Evolutionary conservation across 2,113 vertebrate species (phyloP), one percentile per base, ranked within the genome.

Genomic region (Erinaceus europaeus): DNA sequence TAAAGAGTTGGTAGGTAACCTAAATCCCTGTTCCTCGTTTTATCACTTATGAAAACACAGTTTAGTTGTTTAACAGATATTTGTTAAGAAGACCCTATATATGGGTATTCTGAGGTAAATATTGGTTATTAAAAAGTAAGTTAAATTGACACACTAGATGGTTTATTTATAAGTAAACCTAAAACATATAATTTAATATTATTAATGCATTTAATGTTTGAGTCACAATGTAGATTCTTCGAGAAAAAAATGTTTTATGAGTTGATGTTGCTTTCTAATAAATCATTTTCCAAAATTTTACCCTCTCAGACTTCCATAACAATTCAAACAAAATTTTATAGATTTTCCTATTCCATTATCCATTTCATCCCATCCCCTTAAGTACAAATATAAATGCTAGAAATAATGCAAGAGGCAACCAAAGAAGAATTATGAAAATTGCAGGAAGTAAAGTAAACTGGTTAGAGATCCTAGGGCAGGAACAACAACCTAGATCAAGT

Each of bases 11-110:
- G 17, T 21, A 57, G 11, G 12, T 80, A 34, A 81, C 40, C 18
- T 59, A 84, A 65, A 90, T 2, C 8, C 42, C 44, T 69, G n/a
- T 76, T 29, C 23, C 32, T 81, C 48, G 32, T 25, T 72, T 71
- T 40, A 78, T 74, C 15, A 42, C 11, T 85, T 55, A 48, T 42
- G 64, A 84, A 55, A 89, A 69, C 78, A 42, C 40, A 87, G 55
- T 71, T 87, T 75, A 84, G 72, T 87, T 82, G 69, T 71, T 85
- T 85, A 74, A 81, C 53, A 85, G 50, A 1, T 3, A 71, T 36
- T 61, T 91, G 13, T 73, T 76, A 86, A 78, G n/a, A 12, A 90
- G 69, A 29, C 10, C 57, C 8, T 69, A 46, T 67, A 1, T 44
- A 4, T 72, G 34, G 7, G 29, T 91, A 21, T 15, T 82, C n/a